Base-by-base conservation (phyloP, 2,797 vertebrate genomes). In the Propithecus deckenii region DNA sequence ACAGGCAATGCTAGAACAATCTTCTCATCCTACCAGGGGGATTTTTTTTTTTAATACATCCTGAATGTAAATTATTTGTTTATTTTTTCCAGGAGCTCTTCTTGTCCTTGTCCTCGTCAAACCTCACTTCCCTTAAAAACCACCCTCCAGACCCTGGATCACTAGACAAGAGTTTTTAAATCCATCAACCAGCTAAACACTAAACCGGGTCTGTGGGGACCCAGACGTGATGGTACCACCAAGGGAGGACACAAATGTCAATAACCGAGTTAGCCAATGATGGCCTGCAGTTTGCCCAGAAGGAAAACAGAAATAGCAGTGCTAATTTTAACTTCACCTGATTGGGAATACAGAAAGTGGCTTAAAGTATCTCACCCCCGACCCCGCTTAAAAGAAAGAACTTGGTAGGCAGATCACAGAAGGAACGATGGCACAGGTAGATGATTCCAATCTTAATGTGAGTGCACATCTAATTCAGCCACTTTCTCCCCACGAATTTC, bases 1-100 rank as follows among this genome's bases (percentile, higher is more conserved):
- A 67, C 13, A 97, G 94, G 91, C 89, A 96, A 76, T 90, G 92
- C n/a, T 85, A 94, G 59, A 97, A 96, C 89, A 67, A 96, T 50
- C 41, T 96, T 85, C 96, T 97, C 90, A 97, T 97, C 65, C 65
- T 95, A 43, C 43, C 25, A 23, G 22, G 38, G 59, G 3, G 87
- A 14, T 96, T 95, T 86, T 75, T 91, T 96, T 95, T 86, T 76
- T 91, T 88, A 38, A 86, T 69, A 94, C 35, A 92, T n/a, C 52
- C 17, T 94, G 20, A 94, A 86, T 52, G 74, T 74, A 96, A 97
- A 96, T 90, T 95, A 72, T 96, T 95, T 91, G 79, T 78, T 97
- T 98, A 55, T 93, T 72, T 97, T 96, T 32, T 57, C 63, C 75
- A 97, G 55, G 17, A 43, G 28, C 81, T 86, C 23, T 78, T 91